Base-by-base conservation (phyloP, 2,888 invertebrate genomes). In the Drosophila merina region DNA sequence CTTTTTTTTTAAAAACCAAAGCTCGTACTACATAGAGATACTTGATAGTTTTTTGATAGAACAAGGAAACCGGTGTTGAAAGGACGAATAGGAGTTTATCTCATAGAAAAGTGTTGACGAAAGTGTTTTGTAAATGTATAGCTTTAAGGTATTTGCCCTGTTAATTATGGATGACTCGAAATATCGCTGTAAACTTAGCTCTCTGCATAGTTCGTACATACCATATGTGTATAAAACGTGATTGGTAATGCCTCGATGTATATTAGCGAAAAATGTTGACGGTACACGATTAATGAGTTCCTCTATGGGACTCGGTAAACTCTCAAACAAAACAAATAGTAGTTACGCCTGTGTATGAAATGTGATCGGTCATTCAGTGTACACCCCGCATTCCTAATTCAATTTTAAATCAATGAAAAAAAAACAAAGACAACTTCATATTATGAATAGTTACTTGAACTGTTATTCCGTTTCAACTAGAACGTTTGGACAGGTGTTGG, bases 61-160 rank as follows among this genome's bases (percentile, higher is more conserved):
- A n/a, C n/a, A n/a, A n/a, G n/a, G n/a, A n/a, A 26, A 26, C 9
- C 59, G 5, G 7, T 33, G 20, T 36, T 14, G 45, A 63, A n/a
- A 4, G 8, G 25, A 26, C 6, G 6, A 6, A 28, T 28, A 4
- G 8, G 25, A 26, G 30, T 45, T 30, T 20, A 56, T 12, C 10
- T 31, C 3, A 10, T 30, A 45, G 28, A 60, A 14, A 33, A 25
- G 45, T 60, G 40, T 42, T 36, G 33, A 36, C 20, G 44, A 47
- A 48, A 12, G 51, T 36, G 52, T 55, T 52, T 55, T 76, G 62
- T 76, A 72, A 76, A 78, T 76, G 75, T 75, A 57, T 76, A 78
- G 62, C 50, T 38, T 25, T 78, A 75, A 67, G 76, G 26, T 78
- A 72, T 71, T 76, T 58, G 49, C 48, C 50, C 63, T 63, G 76